These are phyloP conservation scores for Arctopsyche grandis DNA, from an alignment of 1,140 invertebrate genomes.

Conservation along the genomic window DNA sequence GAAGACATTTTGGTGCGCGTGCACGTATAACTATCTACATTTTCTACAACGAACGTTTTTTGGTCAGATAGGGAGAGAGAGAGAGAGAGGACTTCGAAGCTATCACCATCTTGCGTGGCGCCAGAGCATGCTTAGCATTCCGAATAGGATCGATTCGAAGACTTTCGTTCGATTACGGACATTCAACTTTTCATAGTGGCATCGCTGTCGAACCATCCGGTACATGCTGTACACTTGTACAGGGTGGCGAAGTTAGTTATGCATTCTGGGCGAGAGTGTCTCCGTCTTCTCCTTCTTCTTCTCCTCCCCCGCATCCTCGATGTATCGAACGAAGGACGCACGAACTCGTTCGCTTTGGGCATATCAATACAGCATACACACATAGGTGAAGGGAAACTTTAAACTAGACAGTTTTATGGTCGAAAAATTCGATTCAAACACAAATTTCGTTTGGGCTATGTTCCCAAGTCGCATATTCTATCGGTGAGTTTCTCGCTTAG, in stretches of 20 bases:
- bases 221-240: constrained; percentile 1
- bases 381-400: neutral
- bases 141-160: constrained; percentile 44
- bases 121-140: constrained; percentile 48
- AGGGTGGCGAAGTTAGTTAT: constrained; percentile 33
- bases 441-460: too few species aligned
- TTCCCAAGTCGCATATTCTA: too few species aligned
- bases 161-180: constrained; percentile 46
- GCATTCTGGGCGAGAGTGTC: constrained; percentile 37
- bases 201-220: neutral
- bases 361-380: neutral
- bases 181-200: constrained; percentile 50
- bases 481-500: too few species aligned
- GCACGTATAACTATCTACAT: neutral
- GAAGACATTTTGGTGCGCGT: neutral
- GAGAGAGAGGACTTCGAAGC: neutral
- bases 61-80: neutral
- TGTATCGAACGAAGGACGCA: constrained; percentile 1
- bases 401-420: neutral
- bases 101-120: constrained; percentile 50
- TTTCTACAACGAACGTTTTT: neutral
- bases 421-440: too few species aligned
- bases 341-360: neutral
- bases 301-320: too few species aligned
- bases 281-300: neutral